A percentile compares a stretch with the other conserved stretches of the same genome.
phyloP scores from a whole-genome alignment of 1,140 invertebrate genomes.

The Phortica variegata region DNA sequence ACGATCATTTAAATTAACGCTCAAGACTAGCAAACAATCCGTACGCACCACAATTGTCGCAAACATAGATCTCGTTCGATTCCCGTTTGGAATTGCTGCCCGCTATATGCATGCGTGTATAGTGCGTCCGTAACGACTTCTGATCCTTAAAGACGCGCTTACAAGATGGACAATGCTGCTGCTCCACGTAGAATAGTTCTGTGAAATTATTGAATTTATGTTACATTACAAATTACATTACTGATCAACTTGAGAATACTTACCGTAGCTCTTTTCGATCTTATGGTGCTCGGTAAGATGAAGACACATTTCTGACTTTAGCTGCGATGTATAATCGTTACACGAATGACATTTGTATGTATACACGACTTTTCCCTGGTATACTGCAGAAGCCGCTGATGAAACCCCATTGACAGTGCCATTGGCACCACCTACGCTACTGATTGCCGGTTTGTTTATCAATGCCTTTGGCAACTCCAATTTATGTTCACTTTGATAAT shows the following conservation, averaged over 20 bases:
- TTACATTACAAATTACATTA: neutral
- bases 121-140: constrained; percentile 36
- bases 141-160: constrained; percentile 41
- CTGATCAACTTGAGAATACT: constrained; percentile 3
- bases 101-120: constrained; percentile 29
- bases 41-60: constrained; percentile 23
- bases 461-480: too few species aligned
- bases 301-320: constrained; percentile 31
- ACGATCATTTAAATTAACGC: neutral
- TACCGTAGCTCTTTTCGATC: constrained; percentile 44
- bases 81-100: neutral
- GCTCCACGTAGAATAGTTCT: constrained; percentile 47
- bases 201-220: neutral
- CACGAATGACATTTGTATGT: constrained; percentile 41
- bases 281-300: constrained; percentile 41
- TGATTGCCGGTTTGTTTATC: too few species aligned
- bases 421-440: too few species aligned
- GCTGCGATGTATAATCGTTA: constrained; percentile 34
- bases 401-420: too few species aligned
- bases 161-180: constrained; percentile 42
- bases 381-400: too few species aligned
- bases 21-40: constrained; percentile 17
- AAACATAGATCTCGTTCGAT: neutral
- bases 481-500: too few species aligned
- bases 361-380: too few species aligned